Percentiles rank a stretch among this genome's conserved stretches.
These are phyloP conservation scores for Diogma glabrata DNA, from an alignment of 2,888 invertebrate species.

Conservation along the genomic window DNA sequence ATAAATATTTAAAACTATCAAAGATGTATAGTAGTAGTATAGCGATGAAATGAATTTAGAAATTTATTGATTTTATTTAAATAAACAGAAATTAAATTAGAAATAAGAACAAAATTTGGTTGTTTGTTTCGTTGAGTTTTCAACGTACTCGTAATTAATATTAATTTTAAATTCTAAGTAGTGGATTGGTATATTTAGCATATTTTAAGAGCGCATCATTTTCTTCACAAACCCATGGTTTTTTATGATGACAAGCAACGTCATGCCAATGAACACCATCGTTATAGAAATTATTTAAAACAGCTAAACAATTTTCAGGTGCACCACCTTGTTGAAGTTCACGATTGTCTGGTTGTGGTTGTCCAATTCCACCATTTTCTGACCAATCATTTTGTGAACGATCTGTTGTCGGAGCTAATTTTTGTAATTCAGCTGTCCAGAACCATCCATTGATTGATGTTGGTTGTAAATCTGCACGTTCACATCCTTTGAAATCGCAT, in stretches of 20 bases:
- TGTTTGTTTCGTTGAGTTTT: too few species aligned
- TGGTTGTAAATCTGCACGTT: constrained; percentile 73
- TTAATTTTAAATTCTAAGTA: constrained; percentile 60
- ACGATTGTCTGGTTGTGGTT: constrained; percentile 80
- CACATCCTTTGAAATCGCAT: constrained; percentile 84
- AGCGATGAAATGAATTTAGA: too few species aligned
- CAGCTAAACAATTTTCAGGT: constrained; percentile 72
- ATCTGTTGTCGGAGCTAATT: constrained; percentile 71
- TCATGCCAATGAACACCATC: constrained; percentile 88
- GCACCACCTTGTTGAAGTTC: constrained; percentile 74
- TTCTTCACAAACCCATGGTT: constrained; percentile 81
- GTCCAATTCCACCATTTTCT: constrained; percentile 70
- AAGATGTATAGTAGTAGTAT: too few species aligned
- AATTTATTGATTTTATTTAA: too few species aligned
- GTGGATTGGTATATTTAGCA: constrained; percentile 70
- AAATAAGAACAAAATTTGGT: too few species aligned
- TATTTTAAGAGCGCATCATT: constrained; percentile 77
- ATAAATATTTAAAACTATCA: too few species aligned
- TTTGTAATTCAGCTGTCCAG: constrained; percentile 80
- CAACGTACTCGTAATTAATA: too few species aligned
- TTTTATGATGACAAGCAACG: constrained; percentile 82
- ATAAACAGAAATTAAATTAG: too few species aligned
- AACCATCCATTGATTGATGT: constrained; percentile 79
- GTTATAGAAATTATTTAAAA: constrained; percentile 82
- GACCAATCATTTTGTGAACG: constrained; percentile 82